Conservation (phyloP, 2,888 invertebrate genomes). For the Drosophila kuntzei region DNA sequence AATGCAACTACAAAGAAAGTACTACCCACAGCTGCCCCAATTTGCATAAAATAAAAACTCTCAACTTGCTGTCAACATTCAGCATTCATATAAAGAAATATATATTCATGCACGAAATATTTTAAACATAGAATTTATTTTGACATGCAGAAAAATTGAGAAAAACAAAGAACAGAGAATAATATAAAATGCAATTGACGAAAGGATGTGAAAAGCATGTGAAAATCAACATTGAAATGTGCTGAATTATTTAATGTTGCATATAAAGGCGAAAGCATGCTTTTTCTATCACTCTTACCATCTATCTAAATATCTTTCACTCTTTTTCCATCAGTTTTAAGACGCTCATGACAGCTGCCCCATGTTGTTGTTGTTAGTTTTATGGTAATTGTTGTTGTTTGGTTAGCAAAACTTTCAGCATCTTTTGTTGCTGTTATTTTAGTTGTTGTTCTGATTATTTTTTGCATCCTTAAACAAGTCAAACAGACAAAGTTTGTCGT, state of each 20-base stretch:
- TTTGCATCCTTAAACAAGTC: conserved; percentile 32
- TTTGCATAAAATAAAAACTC: conserved; percentile 13
- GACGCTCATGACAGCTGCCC: conserved; percentile 40
- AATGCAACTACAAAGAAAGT: conserved; percentile 6
- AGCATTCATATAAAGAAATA: conserved; percentile 9
- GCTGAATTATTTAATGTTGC: conserved; percentile 33
- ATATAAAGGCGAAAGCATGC: not conserved
- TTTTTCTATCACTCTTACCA: not conserved
- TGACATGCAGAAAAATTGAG: conserved; percentile 7
- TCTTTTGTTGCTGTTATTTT: conserved; percentile 14
- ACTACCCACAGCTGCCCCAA: conserved; percentile 28
- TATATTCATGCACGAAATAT: conserved; percentile 22
- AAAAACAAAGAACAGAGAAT: conserved; percentile 22
- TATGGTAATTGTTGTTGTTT: conserved; percentile 24
- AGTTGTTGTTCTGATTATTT: conserved; percentile 31
- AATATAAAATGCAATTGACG: conserved; percentile 34
- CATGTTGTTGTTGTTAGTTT: conserved; percentile 40
- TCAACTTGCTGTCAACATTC: conserved; percentile 16
- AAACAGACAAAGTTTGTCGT: conserved; percentile 42
- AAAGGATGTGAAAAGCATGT: conserved; percentile 24
- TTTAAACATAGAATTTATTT: conserved; percentile 17
- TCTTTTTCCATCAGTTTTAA: conserved; percentile 29
- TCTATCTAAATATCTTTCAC: not conserved
- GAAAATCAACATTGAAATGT: conserved; percentile 23
- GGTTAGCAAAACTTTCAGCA: conserved; percentile 16